Evolutionary conservation across 1,140 invertebrate species (phyloP).

Genomic region (Pseudomyrmex flavicornis): DNA sequence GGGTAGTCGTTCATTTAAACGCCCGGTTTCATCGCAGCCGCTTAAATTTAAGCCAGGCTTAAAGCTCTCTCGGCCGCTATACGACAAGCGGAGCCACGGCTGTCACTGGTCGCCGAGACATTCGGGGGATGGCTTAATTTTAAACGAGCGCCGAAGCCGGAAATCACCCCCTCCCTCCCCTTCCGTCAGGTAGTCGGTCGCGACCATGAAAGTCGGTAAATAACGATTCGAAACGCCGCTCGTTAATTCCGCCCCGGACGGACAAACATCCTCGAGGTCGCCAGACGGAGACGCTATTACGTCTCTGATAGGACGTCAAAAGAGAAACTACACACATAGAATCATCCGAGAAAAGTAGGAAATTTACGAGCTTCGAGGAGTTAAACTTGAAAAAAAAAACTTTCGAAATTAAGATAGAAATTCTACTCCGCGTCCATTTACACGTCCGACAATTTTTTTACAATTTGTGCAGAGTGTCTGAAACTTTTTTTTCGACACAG

Average conservation of each 20-base stretch:
- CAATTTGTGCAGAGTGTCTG: too few species aligned
- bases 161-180: slow-evolving; percentile 1
- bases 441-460: too few species aligned
- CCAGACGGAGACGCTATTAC: slow-evolving; percentile 7
- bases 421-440: too few species aligned
- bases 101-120: slow-evolving; percentile 38
- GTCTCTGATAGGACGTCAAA: background rate
- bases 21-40: slow-evolving; percentile 53
- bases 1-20: slow-evolving; percentile 60
- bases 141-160: slow-evolving; percentile 18
- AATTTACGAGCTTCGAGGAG: background rate
- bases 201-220: too few species aligned
- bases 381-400: too few species aligned
- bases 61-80: slow-evolving; percentile 28
- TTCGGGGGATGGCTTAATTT: slow-evolving; percentile 58
- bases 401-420: too few species aligned
- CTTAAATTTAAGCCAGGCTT: slow-evolving; percentile 62
- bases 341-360: background rate
- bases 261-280: slow-evolving; percentile 36
- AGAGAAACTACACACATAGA: background rate
- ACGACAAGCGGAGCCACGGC: slow-evolving; percentile 45
- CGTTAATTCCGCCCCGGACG: slow-evolving; percentile 37
- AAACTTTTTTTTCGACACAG: too few species aligned
- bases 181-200: too few species aligned
- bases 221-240: slow-evolving; percentile 53